Base-by-base conservation (phyloP, 2,113 vertebrate genomes). In the Lepus timidus region DNA sequence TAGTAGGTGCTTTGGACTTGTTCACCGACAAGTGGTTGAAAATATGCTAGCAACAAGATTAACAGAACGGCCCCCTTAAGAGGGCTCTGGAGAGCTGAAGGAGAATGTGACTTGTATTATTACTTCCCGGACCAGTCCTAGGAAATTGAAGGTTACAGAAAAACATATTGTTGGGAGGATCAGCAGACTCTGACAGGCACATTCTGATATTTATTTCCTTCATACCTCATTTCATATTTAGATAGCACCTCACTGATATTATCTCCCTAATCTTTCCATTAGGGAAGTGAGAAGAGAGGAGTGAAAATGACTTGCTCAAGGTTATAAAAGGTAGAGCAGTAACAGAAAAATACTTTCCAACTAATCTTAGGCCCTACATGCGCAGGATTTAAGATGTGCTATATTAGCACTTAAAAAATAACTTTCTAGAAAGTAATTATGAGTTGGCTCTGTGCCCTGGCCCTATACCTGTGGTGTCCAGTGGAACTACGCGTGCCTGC, bases 251-350 rank as follows among this genome's bases (percentile, higher is more conserved):
- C 55, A 0, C 58, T 52, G 88, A 92, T 96, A 74, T 39, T 65
- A 92, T 96, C 90, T 97, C 78, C 51, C 81, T 95, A 85, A 94
- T 96, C 88, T 93, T 96, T 71, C 93, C 79, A 93, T 95, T 85
- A 96, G 65, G 33, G 7, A 94, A 93, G 82, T 65, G 90, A 95
- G 81, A 75, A 88, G 71, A 92, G 23, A 76, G 81, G 52, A 95
- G 87, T 79, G 29, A 95, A 97, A 95, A 94, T 76, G 74, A 95
- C 62, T 95, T 65, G 67, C 68, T 92, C 95, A 96, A 96, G 94
- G 90, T 97, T 96, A 94, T 39, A 88, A 92, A 96, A 97, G 61
- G 67, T 74, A 95, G 61, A 78, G 22, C 64, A 91, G 36, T 89
- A n/a, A 93, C 61, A 87, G 85, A 88, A 95, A 95, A 78, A 91